Base-by-base conservation (phyloP, 2,113 vertebrate species). In the Phaethornis superciliosus region DNA sequence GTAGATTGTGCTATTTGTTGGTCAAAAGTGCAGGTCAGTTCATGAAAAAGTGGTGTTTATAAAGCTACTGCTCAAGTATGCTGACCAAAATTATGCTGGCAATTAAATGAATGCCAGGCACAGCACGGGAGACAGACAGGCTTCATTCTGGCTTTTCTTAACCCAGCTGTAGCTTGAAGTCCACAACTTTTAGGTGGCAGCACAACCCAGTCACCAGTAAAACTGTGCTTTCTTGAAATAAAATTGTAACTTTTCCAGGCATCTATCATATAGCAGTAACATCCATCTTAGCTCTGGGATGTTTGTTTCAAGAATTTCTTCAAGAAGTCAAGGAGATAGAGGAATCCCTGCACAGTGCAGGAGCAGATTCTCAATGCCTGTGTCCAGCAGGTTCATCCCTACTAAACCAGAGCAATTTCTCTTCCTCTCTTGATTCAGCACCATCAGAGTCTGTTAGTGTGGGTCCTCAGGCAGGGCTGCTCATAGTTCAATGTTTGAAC, bases 21-120 rank as follows among this genome's bases (percentile, higher is more conserved):
- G 96, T 95, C 69, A 23, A 97, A 98, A 98, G 98, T 98, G 97
- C 97, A 94, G 96, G 63, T 74, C 64, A 91, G 84, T 82, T 89
- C 58, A 33, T 16, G 82, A 71, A 24, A 8, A 77, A 79, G 79
- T 76, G 91, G 74, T 22, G 35, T 60, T 95, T 69, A 10, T 79
- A 88, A 89, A 79, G 83, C 88, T 92, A 9, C 88, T 17, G 15
- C 79, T 93, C 55, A 63, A 88, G 74, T 68, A 33, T 1, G 1
- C 85, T 91, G 94, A 85, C 52, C 92, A 77, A 56, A 88, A 40
- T 35, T 24, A 68, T 54, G 72, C 94, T 78, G 82, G 96, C 93
- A 93, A 84, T 33, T 42, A 33, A 68, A 44, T 6, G 52, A 69
- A 24, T 74, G 83, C 93, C 91, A 85, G 86, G n/a, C 26, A 59